Evolutionary conservation across 2,888 invertebrate genomes (phyloP), one percentile per base, ranked within the genome.

Genomic region (Petrolisthes manimaculis): DNA sequence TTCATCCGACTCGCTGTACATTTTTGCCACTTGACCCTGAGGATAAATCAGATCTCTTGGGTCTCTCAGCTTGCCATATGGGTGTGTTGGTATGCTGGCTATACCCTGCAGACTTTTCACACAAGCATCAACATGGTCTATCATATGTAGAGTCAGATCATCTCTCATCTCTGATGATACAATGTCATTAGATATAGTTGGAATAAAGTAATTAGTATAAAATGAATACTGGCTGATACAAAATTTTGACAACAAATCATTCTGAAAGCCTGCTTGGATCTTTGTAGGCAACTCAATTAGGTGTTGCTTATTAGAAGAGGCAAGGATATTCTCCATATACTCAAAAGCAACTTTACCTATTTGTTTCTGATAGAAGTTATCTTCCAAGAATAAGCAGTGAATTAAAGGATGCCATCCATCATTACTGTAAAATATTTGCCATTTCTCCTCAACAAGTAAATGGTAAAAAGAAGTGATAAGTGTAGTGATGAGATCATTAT

Each of bases 1-100:
- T 51, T 86, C 86, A 77, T 86, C 86, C n/a, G n/a, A 21, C 18
- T 24, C 78, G 37, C 24, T 37, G 24, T 77, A 86, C 83, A 86
- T 51, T 53, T 1, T 4, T 69, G 86, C 83, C 61, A 83, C 21
- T 69, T 37, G 14, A 9, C 8, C 4, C n/a, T 55, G 55, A 8
- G 86, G 86, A 5, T 74, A n/a, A 56, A 86, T 55, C 51, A 86
- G 78, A 4, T 86, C 77, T 6, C 14, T 8, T 12, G 83, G 83
- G 21, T n/a, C 24, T 67, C 37, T 86, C 9, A 83, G 69, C 14
- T 21, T 78, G 21, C 83, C 82, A 18, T 78, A 71, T 14, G 86
- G 86, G 9, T 21, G 61, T 21, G 83, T 86, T 14, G 86, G 83
- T 75, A 86, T 86, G 55, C 83, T 83, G 24, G 53, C 37, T n/a